Percentiles rank a stretch among this genome's conserved stretches.
phyloP scores from a whole-genome alignment of 2,888 invertebrate genomes.

The Apamea epomidion region DNA sequence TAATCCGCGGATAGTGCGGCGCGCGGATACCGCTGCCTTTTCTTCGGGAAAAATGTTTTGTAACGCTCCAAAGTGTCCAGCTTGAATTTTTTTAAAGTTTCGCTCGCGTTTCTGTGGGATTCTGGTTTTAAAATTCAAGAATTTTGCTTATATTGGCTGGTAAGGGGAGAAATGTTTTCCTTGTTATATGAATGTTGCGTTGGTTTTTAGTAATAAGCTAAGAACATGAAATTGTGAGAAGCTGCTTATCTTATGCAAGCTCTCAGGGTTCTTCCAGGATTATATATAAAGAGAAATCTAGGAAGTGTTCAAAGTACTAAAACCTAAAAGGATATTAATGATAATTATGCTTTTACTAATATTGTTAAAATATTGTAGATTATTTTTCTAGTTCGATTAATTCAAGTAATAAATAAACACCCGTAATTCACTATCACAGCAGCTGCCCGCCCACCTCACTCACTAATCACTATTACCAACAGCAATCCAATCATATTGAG shows the following conservation, averaged over 20 bases:
- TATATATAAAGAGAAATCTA: neutral
- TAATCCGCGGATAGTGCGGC: constrained; percentile 70
- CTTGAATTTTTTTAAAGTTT: constrained; percentile 63
- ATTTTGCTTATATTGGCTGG: constrained; percentile 41
- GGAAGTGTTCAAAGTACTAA: neutral
- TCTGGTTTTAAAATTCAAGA: constrained; percentile 49
- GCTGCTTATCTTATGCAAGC: neutral
- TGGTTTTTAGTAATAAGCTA: constrained; percentile 4
- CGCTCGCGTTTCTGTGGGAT: constrained; percentile 17
- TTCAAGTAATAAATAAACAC: neutral
- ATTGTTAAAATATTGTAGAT: neutral
- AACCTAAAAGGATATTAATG: neutral
- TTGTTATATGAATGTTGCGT: constrained; percentile 1
- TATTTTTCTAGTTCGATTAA: neutral
- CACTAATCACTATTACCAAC: constrained; percentile 20
- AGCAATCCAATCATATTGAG: constrained; percentile 13
- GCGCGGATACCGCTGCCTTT: constrained; percentile 51
- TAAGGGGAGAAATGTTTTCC: constrained; percentile 22
- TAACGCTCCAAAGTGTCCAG: constrained; percentile 56
- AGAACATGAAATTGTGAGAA: neutral
- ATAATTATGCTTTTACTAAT: neutral
- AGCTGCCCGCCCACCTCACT: constrained; percentile 1
- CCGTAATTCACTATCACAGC: neutral
- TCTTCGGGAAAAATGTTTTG: constrained; percentile 63
- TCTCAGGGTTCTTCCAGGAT: neutral